A percentile compares a stretch with the other conserved stretches of the same genome.
phyloP scores from a whole-genome alignment of 2,888 invertebrate genomes.

The Hyalella azteca region DNA sequence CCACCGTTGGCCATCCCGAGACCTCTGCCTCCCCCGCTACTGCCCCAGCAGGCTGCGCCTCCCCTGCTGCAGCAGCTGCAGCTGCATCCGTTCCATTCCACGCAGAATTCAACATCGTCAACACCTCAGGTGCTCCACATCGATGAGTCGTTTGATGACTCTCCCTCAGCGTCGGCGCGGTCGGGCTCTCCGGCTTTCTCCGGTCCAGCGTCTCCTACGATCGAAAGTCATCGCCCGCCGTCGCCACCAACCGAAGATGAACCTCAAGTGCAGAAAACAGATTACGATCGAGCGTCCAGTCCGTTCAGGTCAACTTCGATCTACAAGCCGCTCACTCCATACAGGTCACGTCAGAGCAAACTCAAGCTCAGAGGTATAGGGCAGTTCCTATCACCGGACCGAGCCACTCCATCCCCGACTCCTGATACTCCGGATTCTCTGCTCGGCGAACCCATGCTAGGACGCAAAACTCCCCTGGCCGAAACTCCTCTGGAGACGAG shows the following conservation, averaged over 20 bases:
- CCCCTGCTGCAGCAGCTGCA: background rate
- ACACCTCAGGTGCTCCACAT: background rate
- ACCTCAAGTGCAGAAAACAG: background rate
- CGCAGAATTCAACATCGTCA: background rate
- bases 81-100: background rate
- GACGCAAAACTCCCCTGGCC: background rate
- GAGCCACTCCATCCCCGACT: background rate
- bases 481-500: too few relatives aligned
- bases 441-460: background rate
- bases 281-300: background rate
- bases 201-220: background rate
- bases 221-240: too few relatives aligned
- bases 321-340: slow-evolving; percentile 8
- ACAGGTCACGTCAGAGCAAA: background rate
- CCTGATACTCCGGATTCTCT: background rate
- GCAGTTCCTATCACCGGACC: slow-evolving; percentile 7
- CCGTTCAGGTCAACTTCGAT: slow-evolving; percentile 14
- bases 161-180: background rate
- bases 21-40: background rate
- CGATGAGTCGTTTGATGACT: background rate
- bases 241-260: background rate
- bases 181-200: background rate
- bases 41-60: background rate
- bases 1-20: background rate
- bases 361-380: background rate